Conservation (phyloP, 2,113 vertebrate genomes). For the Oxyruncus cristatus region DNA sequence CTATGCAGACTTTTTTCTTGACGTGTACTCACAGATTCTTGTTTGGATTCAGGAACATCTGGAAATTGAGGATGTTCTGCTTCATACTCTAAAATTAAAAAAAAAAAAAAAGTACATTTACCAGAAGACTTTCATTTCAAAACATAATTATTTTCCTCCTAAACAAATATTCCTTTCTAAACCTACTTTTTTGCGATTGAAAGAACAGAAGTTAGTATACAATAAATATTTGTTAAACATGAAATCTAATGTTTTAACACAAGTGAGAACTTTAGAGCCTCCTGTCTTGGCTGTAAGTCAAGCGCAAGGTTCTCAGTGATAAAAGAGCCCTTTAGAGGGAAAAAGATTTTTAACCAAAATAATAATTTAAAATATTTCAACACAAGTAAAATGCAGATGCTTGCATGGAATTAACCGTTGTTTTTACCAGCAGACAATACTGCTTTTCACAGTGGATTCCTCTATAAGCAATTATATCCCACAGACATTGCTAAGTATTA, state of each 20-base stretch:
- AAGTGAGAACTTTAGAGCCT: background rate
- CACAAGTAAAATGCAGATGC: background rate
- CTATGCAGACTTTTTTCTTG: background rate
- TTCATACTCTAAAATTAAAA: slow-evolving; percentile 71
- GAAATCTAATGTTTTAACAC: background rate
- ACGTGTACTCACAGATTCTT: background rate
- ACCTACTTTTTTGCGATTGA: background rate
- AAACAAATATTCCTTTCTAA: background rate
- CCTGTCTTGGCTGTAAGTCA: background rate
- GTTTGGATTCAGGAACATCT: background rate
- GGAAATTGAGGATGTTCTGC: slow-evolving; percentile 64
- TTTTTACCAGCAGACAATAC: background rate
- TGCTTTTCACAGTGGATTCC: background rate
- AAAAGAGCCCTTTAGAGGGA: background rate
- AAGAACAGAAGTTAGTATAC: background rate
- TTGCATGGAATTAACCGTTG: background rate
- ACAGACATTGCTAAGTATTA: background rate
- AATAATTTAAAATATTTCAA: background rate
- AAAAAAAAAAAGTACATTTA: background rate
- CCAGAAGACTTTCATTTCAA: background rate
- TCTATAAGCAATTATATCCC: background rate
- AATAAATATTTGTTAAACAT: background rate
- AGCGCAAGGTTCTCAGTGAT: background rate
- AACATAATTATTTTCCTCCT: background rate
- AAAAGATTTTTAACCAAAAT: background rate